Evolutionary conservation across 2,888 invertebrate genomes (phyloP).

Genomic region (Pammene aurita): DNA sequence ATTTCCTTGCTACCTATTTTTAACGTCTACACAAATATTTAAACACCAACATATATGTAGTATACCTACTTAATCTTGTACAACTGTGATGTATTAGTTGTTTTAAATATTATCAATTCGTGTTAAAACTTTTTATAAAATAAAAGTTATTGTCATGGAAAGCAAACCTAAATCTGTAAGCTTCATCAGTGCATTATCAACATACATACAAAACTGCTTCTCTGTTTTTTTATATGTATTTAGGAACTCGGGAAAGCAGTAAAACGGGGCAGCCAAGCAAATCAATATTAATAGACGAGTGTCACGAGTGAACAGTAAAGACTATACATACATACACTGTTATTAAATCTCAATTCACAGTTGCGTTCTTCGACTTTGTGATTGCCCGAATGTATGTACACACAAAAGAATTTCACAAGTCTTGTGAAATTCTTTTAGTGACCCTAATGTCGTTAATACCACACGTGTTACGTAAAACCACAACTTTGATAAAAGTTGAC

Average conservation of each 20-base stretch:
- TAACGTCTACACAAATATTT: constrained; percentile 26
- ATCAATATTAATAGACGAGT: neutral
- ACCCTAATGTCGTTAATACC: too few species aligned
- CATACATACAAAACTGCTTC: constrained; percentile 28
- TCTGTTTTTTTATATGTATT: constrained; percentile 22
- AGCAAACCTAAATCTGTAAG: constrained; percentile 34
- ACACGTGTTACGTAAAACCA: too few species aligned
- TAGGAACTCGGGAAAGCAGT: constrained; percentile 33
- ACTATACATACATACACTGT: neutral
- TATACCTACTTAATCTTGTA: constrained; percentile 9
- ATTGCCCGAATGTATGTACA: too few species aligned
- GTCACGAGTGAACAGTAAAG: neutral
- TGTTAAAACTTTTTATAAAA: constrained; percentile 2
- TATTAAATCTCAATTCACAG: neutral
- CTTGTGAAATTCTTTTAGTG: too few species aligned
- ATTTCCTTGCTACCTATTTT: constrained; percentile 9
- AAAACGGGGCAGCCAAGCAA: constrained; percentile 24
- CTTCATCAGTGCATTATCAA: constrained; percentile 25
- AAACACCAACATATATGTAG: constrained; percentile 19
- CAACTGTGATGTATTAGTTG: too few species aligned
- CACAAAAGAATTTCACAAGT: too few species aligned
- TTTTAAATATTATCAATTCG: constrained; percentile 15
- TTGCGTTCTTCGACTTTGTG: neutral
- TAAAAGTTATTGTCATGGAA: constrained; percentile 36
- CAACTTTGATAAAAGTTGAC: neutral